These are phyloP conservation scores for Stenoptilia bipunctidactyla DNA, from an alignment of 2,888 invertebrate genomes.

Conservation along the genomic window DNA sequence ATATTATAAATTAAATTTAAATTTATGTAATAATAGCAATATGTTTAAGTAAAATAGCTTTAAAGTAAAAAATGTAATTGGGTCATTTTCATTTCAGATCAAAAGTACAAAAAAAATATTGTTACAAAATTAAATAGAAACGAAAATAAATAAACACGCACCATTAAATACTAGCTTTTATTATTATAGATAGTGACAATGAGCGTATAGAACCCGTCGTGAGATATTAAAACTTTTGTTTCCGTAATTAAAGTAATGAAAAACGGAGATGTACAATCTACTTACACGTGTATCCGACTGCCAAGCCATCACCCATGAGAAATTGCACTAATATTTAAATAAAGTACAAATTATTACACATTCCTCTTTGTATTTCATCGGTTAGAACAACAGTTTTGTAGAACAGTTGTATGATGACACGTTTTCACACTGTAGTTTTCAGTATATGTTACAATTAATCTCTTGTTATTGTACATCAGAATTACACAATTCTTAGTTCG, in stretches of 20 bases:
- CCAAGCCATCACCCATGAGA: conserved; percentile 71
- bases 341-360: conserved; percentile 53
- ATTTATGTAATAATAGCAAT: too few species aligned
- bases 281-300: conserved; percentile 68
- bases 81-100: too few species aligned
- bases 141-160: too few species aligned
- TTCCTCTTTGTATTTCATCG: conserved; percentile 52
- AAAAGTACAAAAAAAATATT: too few species aligned
- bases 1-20: too few species aligned
- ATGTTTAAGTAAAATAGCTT: too few species aligned
- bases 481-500: conserved; percentile 26
- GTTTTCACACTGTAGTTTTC: conserved; percentile 44
- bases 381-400: conserved; percentile 47
- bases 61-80: too few species aligned
- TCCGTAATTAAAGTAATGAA: background rate
- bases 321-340: conserved; percentile 54
- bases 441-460: conserved; percentile 29
- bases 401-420: conserved; percentile 52
- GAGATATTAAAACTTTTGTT: background rate
- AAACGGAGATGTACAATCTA: conserved; percentile 12
- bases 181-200: conserved; percentile 52
- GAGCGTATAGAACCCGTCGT: conserved; percentile 29
- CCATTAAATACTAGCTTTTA: too few species aligned
- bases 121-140: too few species aligned
- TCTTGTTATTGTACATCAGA: conserved; percentile 40